phyloP scores from a whole-genome alignment of 2,888 invertebrate genomes.

The Leptinotarsa haldemani region DNA sequence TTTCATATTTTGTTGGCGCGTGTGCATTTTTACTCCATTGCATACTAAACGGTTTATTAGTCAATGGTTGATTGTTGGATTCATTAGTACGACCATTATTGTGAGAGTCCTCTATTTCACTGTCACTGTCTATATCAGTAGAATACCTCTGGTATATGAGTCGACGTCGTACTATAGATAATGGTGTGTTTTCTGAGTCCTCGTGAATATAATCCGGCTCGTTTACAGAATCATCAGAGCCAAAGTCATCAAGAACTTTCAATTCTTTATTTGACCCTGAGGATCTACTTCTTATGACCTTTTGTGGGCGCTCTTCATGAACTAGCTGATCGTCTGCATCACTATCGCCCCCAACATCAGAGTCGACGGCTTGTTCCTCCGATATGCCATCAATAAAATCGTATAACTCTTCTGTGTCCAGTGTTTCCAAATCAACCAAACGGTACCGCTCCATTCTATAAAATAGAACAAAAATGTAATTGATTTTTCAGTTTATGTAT shows the following conservation, averaged over 20 bases:
- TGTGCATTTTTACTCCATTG: constrained; percentile 3
- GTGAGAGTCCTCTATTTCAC: constrained; percentile 8
- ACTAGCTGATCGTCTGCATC: constrained; percentile 8
- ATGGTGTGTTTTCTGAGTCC: constrained; percentile 17
- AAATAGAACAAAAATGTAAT: too few species aligned
- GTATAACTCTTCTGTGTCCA: too few species aligned
- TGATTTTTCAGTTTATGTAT: too few species aligned
- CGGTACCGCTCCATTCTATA: too few species aligned
- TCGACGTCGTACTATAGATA: constrained; percentile 13
- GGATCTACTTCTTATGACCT: constrained; percentile 13
- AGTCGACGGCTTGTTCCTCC: constrained; percentile 15
- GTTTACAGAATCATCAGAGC: constrained; percentile 24
- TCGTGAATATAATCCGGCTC: constrained; percentile 18
- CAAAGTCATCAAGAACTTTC: constrained; percentile 13
- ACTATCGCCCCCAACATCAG: constrained; percentile 17
- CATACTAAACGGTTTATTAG: constrained; percentile 1
- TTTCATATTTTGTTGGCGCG: constrained; percentile 1
- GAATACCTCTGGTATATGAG: constrained; percentile 15
- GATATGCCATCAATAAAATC: constrained; percentile 21
- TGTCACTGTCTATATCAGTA: constrained; percentile 19
- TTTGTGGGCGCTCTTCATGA: constrained; percentile 2
- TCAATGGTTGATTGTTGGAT: neutral
- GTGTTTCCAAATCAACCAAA: too few species aligned
- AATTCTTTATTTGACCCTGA: constrained; percentile 15
- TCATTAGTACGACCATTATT: constrained; percentile 1